phyloP scores from a whole-genome alignment of 2,888 invertebrate species.

The Polylopha cassiicola region DNA sequence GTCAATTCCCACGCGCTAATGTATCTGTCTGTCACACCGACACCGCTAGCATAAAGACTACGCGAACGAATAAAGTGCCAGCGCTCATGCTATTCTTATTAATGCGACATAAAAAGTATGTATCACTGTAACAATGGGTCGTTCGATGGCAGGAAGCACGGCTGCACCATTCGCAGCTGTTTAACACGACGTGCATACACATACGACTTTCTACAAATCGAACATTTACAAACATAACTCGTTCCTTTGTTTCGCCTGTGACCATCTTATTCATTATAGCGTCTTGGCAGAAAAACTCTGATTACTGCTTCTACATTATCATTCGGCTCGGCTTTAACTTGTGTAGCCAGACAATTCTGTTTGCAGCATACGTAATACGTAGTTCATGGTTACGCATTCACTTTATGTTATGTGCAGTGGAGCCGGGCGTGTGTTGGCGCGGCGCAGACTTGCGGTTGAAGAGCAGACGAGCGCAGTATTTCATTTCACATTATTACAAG shows the following conservation, averaged over 20 bases:
- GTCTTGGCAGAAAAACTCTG: constrained; percentile 11
- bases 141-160: constrained; percentile 64
- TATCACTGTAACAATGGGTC: constrained; percentile 58
- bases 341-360: constrained; percentile 2
- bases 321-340: constrained; percentile 17
- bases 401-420: constrained; percentile 37
- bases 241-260: constrained; percentile 4
- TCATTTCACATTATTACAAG: constrained; percentile 62
- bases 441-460: constrained; percentile 48
- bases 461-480: constrained; percentile 53
- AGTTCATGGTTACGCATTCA: constrained; percentile 58
- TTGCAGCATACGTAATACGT: constrained; percentile 39
- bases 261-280: constrained; percentile 10
- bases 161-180: constrained; percentile 56
- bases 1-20: constrained; percentile 33
- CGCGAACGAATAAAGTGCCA: constrained; percentile 29
- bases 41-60: constrained; percentile 17
- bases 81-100: constrained; percentile 37
- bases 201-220: constrained; percentile 19
- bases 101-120: constrained; percentile 54
- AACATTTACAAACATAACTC: constrained; percentile 14
- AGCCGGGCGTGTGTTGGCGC: constrained; percentile 38
- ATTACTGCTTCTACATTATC: constrained; percentile 15
- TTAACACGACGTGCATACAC: constrained; percentile 23
- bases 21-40: constrained; percentile 33